Base-by-base conservation (phyloP, 1,140 invertebrate species). In the Formica selysi region DNA sequence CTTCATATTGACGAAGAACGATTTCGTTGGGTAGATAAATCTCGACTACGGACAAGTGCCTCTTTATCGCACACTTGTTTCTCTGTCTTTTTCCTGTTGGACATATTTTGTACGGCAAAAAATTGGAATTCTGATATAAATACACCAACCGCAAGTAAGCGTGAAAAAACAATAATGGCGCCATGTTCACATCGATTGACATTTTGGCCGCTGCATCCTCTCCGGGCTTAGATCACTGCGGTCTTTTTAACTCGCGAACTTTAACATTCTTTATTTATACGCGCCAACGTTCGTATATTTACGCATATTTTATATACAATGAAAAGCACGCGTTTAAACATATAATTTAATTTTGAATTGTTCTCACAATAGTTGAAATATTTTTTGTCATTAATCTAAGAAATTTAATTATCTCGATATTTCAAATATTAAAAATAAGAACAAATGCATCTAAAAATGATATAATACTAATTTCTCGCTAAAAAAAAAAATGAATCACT, bases 101-200 rank as follows among this genome's bases (percentile, higher is more conserved):
- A 74, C 68, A 57, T 29, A 73, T 83, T 51, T 51, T 83, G 79
- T 61, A 38, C 8, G 67, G 7, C 13, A 71, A 68, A 79, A 83
- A 71, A 83, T 73, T 83, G 79, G 57, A 62, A 83, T 74, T 44
- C 68, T 48, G 79, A 83, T 38, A 83, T 32, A 83, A 83, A 83
- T 61, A 57, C 19, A 83, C 26, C 57, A 61, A 68, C 32, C 68
- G 57, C 26, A 73, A 62, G 68, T 83, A 83, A 83, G 19, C 68
- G 68, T 36, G 68, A 73, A 83, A 83, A 81, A 81, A 83, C 26
- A 48, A 57, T 48, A 83, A 83, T 6, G 67, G 26, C 79, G 38
- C 7, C 54, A 48, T 26, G 78, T 83, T 62, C 68, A 44, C 68
- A 57, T 83, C 79, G 57, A 83, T 74, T 83, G 79, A 61, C 79